Base-by-base conservation (phyloP, 2,113 vertebrate genomes). In the Tautogolabrus adspersus region DNA sequence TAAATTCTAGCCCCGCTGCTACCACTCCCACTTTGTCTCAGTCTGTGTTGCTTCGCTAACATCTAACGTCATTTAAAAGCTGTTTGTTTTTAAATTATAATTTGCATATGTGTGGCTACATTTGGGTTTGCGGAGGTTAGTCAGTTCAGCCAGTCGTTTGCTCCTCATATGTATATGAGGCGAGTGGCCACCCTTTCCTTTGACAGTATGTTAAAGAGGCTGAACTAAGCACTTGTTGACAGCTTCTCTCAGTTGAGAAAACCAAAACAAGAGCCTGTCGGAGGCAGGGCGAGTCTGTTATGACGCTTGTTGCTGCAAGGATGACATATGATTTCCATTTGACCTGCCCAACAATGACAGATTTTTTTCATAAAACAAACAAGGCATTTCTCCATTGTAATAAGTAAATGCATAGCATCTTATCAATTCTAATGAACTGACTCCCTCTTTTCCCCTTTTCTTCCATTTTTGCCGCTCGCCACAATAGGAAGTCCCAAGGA, bases 401-500 rank as follows among this genome's bases (percentile, higher is more conserved):
- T 60, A 68, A 72, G 80, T 40, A 72, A 74, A 79, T 71, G 73
- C 49, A 75, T 51, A 26, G 60, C 60, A 30, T 81, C 79, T 84
- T 81, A 89, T 87, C 84, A 66, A 37, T 44, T 12, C 83, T 80
- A 79, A 85, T 89, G 81, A 89, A 91, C 82, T 89, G 51, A 88
- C 79, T 69, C 82, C 55, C 62, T 83, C 38, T 87, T 91, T 81
- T 83, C 79, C 84, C 72, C 47, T 81, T 85, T 84, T 72, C 56
- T 62, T 59, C 73, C 76, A 22, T 69, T 85, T 79, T 2, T 15
- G 21, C 72, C 58, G 58, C 66, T 72, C 77, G 87, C 87, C 86
- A 87, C 83, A 85, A 89, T 90, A 97, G 96, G 96, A 97, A 85
- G 90, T 90, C 88, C 94, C 95, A 68, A 95, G 95, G 92, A 97